These are phyloP conservation scores for Phlogophora meticulosa DNA, from an alignment of 2,888 invertebrate species.

Conservation along the genomic window DNA sequence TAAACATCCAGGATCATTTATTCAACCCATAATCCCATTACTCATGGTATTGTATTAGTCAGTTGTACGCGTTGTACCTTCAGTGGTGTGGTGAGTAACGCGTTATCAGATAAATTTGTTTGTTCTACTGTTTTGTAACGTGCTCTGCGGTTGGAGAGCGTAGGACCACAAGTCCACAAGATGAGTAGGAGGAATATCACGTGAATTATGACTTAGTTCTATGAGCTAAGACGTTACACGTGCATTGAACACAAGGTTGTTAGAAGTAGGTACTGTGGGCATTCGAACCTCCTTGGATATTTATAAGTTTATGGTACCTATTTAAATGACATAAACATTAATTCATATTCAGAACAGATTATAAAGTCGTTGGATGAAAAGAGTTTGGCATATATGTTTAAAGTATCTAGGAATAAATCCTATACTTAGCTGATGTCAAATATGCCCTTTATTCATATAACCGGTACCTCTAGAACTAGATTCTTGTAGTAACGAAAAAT, in stretches of 20 bases:
- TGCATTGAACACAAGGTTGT: background rate
- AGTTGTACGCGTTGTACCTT: constrained; percentile 42
- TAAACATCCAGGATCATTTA: constrained; percentile 35
- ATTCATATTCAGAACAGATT: no score
- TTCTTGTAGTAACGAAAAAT: no score
- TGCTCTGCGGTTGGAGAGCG: constrained; percentile 52
- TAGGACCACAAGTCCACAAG: constrained; percentile 26
- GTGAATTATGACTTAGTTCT: constrained; percentile 37
- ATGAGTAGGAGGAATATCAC: constrained; percentile 31
- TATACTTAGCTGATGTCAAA: no score
- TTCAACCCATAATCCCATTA: constrained; percentile 59
- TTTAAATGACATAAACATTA: no score
- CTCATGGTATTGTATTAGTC: constrained; percentile 66
- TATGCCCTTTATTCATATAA: no score
- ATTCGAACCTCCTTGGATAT: no score
- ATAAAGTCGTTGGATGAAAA: no score
- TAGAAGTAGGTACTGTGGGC: background rate
- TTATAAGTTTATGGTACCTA: no score
- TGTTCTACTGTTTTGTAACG: constrained; percentile 71
- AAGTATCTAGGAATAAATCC: no score
- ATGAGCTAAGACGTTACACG: background rate
- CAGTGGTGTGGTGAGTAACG: constrained; percentile 70
- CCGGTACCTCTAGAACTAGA: no score
- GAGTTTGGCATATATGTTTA: no score
- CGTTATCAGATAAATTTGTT: constrained; percentile 77